phyloP scores from a whole-genome alignment of 2,797 vertebrate species.

The Ambastaia sidthimunki region DNA sequence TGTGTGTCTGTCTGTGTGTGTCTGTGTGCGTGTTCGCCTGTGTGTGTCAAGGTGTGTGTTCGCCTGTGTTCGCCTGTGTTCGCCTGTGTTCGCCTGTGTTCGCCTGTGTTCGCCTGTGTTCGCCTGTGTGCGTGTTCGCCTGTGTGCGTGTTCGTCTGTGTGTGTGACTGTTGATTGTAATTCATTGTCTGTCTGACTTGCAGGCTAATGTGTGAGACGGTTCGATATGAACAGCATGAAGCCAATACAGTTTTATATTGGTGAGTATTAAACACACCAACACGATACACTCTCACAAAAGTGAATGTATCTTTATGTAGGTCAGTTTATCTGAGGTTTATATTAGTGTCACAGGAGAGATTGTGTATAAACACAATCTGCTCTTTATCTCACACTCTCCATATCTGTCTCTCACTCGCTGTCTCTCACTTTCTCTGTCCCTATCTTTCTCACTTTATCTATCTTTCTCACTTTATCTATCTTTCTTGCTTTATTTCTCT shows the following conservation, averaged over 20 bases:
- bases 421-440: too few species aligned
- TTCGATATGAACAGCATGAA: slow-evolving; percentile 87
- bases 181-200: slow-evolving; percentile 55
- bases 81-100: too few species aligned
- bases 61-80: too few species aligned
- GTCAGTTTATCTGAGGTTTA: slow-evolving; percentile 49
- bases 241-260: slow-evolving; percentile 89
- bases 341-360: slow-evolving; percentile 30
- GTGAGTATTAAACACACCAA: slow-evolving; percentile 74
- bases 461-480: too few species aligned
- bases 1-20: too few species aligned
- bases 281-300: neutral
- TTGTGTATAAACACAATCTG: slow-evolving; percentile 33
- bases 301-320: slow-evolving; percentile 30
- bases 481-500: neutral
- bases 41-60: neutral
- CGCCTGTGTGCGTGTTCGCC: too few species aligned
- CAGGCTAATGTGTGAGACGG: slow-evolving; percentile 89
- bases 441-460: too few species aligned
- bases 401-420: too few species aligned
- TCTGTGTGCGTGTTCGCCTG: too few species aligned
- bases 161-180: neutral
- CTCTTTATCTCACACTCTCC: neutral
- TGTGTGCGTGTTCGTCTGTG: neutral
- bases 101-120: too few species aligned